These are phyloP conservation scores for Alexandromys fortis DNA, from an alignment of 2,113 vertebrate species.

Conservation along the genomic window DNA sequence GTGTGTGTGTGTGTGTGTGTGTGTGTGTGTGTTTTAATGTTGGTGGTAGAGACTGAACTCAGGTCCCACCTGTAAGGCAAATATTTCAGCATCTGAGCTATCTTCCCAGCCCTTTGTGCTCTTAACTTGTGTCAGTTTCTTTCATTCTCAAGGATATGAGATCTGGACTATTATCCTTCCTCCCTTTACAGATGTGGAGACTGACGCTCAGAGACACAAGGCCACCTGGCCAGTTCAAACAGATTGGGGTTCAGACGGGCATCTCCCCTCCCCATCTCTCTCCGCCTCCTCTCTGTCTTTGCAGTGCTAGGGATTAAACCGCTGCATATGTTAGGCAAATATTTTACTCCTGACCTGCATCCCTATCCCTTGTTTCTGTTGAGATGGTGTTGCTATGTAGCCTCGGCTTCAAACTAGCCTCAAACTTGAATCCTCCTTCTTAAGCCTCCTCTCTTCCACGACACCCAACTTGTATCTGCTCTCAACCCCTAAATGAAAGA, in stretches of 20 bases:
- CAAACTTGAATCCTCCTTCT: background rate
- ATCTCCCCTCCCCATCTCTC: background rate
- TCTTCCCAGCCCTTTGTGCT: background rate
- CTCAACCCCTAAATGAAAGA: background rate
- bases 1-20: too few species aligned
- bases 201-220: background rate
- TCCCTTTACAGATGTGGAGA: background rate
- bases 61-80: background rate
- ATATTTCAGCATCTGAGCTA: background rate
- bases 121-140: background rate
- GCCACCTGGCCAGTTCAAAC: background rate
- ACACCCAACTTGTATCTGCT: background rate
- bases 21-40: too few species aligned
- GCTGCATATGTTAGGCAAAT: background rate
- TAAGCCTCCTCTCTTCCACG: background rate
- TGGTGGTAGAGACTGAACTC: background rate
- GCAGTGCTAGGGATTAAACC: too few species aligned
- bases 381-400: background rate
- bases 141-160: background rate
- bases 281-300: background rate
- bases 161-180: background rate
- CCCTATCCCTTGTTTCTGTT: background rate
- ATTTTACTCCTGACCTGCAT: background rate
- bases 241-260: background rate
- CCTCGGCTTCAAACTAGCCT: background rate